A percentile compares a stretch with the other conserved stretches of the same genome.
phyloP scores from a whole-genome alignment of 2,888 invertebrate genomes.

The Cephonodes hylas region DNA sequence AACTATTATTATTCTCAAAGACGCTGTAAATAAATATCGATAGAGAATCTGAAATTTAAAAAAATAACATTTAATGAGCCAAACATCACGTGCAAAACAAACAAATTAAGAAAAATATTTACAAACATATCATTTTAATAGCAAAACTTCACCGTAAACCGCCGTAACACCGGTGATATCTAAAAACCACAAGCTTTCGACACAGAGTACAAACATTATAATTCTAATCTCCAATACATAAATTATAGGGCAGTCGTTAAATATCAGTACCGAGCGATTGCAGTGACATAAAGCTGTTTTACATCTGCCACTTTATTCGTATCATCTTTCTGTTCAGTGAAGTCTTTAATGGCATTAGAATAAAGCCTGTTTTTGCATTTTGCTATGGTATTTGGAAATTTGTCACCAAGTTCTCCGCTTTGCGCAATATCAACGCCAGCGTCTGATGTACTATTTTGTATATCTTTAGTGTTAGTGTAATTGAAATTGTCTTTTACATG shows the following conservation, averaged over 20 bases:
- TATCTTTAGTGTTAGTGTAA: conserved; percentile 38
- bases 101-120: conserved; percentile 1
- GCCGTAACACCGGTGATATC: conserved; percentile 36
- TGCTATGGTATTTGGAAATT: conserved; percentile 23
- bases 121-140: conserved; percentile 7
- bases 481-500: conserved; percentile 36
- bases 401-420: conserved; percentile 43
- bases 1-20: too few species aligned
- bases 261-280: conserved; percentile 71
- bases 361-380: conserved; percentile 37
- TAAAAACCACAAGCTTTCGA: conserved; percentile 53
- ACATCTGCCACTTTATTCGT: conserved; percentile 44
- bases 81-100: not conserved
- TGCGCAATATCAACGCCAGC: conserved; percentile 62
- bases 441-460: conserved; percentile 44
- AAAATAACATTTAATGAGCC: not conserved
- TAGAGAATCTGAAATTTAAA: too few species aligned
- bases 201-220: conserved; percentile 54
- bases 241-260: conserved; percentile 69
- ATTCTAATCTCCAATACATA: conserved; percentile 70
- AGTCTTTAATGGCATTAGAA: conserved; percentile 29
- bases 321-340: conserved; percentile 24
- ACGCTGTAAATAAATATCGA: too few species aligned
- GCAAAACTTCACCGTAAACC: conserved; percentile 21
- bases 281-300: conserved; percentile 67